Evolutionary conservation across 2,888 invertebrate species (phyloP).

Genomic region (Tuta absoluta): DNA sequence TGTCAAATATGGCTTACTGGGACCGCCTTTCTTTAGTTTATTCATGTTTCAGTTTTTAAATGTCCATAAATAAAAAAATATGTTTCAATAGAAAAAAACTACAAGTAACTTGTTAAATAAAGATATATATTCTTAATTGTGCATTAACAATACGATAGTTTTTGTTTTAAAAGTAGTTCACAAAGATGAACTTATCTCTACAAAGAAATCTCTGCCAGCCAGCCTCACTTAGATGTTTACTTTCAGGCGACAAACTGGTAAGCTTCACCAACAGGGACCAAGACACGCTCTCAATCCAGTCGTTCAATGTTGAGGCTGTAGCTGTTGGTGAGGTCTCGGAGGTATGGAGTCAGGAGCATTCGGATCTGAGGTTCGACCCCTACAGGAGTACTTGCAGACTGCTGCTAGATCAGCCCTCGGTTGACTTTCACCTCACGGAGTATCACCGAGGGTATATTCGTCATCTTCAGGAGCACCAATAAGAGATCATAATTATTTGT

Average conservation of each 20-base stretch:
- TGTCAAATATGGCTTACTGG: too few relatives aligned
- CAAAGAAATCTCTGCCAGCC: not conserved
- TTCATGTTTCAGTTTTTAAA: too few relatives aligned
- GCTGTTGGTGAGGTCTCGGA: not conserved
- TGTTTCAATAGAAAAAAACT: too few relatives aligned
- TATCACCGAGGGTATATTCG: not conserved
- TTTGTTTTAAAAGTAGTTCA: too few relatives aligned
- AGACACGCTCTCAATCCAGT: not conserved
- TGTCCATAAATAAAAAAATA: too few relatives aligned
- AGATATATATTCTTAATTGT: too few relatives aligned
- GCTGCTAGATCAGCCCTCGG: not conserved
- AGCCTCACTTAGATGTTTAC: not conserved
- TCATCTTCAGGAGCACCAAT: not conserved
- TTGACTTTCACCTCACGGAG: not conserved
- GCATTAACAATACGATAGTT: too few relatives aligned
- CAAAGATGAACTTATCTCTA: too few relatives aligned
- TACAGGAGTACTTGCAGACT: not conserved
- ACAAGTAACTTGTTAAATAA: too few relatives aligned
- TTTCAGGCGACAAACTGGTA: not conserved
- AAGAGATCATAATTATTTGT: too few relatives aligned
- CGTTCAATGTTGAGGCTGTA: not conserved
- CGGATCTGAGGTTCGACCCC: not conserved
- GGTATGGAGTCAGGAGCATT: not conserved
- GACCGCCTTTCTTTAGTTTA: too few relatives aligned
- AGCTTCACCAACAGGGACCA: not conserved